These are phyloP conservation scores for Leucopternis melanops DNA, from an alignment of 2,113 vertebrate genomes.

Conservation along the genomic window DNA sequence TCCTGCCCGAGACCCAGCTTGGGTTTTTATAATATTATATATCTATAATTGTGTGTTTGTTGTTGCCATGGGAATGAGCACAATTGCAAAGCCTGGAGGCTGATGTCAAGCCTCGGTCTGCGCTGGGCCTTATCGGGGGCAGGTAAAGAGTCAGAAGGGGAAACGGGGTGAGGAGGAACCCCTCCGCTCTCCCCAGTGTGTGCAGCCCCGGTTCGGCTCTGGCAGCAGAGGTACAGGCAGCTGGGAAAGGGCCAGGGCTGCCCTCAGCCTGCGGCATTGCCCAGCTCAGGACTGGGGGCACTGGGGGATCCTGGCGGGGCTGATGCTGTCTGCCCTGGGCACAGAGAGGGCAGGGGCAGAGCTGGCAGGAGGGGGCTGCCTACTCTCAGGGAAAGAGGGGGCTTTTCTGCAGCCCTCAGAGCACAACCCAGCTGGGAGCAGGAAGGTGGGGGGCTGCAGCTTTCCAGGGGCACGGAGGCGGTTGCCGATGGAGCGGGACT, in stretches of 20 bases:
- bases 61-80: constrained; percentile 64
- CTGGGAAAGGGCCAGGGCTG: not conserved
- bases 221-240: not conserved
- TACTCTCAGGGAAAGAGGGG: not conserved
- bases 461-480: not conserved
- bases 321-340: not conserved
- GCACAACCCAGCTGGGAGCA: too few species aligned
- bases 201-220: not conserved
- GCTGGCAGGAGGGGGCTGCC: not conserved
- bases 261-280: not conserved
- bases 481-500: fast-evolving
- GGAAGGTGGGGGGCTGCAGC: not conserved
- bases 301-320: fast-evolving
- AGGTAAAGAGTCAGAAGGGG: not conserved
- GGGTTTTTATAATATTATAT: constrained; percentile 55
- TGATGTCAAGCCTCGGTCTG: constrained; percentile 37
- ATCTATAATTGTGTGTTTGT: constrained; percentile 32
- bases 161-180: not conserved
- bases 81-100: not conserved
- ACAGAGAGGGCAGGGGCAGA: not conserved
- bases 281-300: not conserved
- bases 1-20: not conserved
- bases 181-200: not conserved
- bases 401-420: not conserved
- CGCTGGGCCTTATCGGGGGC: not conserved